phyloP scores from a whole-genome alignment of 2,113 vertebrate genomes.

The Maylandia zebra region DNA sequence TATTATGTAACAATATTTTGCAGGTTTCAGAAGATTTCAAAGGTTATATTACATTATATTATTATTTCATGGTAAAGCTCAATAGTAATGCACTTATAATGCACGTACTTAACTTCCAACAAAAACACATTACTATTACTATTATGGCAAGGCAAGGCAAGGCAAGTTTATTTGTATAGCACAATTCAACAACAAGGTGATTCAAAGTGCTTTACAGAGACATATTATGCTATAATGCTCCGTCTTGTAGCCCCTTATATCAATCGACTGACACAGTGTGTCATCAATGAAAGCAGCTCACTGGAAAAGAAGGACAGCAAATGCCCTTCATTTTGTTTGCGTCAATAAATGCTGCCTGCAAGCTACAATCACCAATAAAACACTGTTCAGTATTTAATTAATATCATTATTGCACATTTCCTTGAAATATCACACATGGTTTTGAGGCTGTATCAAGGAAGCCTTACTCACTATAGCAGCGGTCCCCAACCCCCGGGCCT shows the following conservation, averaged over 20 bases:
- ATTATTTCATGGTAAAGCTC: neutral
- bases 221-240: neutral
- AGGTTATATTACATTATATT: neutral
- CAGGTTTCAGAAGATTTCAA: neutral
- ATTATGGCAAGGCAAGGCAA: neutral
- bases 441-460: neutral
- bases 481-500: no score
- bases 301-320: neutral
- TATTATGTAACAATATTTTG: neutral
- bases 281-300: neutral
- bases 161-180: no score
- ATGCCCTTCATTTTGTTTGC: neutral
- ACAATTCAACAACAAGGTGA: no score
- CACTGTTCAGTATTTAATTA: neutral
- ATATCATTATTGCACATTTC: neutral
- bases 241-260: fast-evolving
- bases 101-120: no score
- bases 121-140: neutral
- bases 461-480: neutral
- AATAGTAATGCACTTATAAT: neutral
- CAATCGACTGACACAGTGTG: neutral
- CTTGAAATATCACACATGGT: neutral
- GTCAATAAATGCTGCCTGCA: neutral
- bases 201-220: no score
- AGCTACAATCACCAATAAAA: neutral